These are phyloP conservation scores for Prionailurus viverrinus DNA, from an alignment of 2,113 vertebrate genomes.

Conservation along the genomic window DNA sequence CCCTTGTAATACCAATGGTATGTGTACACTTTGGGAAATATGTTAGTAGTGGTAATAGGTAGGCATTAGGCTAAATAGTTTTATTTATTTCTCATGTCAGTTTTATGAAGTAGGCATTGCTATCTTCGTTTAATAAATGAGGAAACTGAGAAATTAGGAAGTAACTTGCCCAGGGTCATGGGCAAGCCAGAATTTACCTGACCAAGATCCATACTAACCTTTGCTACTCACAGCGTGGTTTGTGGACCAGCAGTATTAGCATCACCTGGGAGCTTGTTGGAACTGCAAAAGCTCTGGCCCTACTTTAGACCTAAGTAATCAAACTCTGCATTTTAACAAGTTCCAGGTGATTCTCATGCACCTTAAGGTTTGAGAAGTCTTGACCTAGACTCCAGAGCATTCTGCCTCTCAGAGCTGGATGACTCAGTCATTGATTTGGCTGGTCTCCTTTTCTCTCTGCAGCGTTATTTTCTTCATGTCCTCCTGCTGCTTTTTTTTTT, in stretches of 20 bases:
- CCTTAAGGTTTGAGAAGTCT: background rate
- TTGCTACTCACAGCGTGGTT: background rate
- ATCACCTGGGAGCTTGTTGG: background rate
- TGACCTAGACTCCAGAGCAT: background rate
- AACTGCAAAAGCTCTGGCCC: background rate
- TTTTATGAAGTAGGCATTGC: background rate
- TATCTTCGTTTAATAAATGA: background rate
- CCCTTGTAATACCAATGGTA: background rate
- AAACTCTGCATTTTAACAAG: constrained; percentile 38
- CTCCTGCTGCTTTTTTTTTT: background rate
- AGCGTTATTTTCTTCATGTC: background rate
- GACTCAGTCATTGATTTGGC: background rate
- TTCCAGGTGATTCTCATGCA: background rate
- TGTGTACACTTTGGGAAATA: background rate
- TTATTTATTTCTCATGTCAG: constrained; percentile 28
- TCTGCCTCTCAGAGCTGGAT: background rate
- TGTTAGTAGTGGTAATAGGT: background rate
- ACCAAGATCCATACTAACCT: background rate
- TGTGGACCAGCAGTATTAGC: background rate
- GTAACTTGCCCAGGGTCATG: background rate
- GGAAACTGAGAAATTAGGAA: constrained; percentile 2
- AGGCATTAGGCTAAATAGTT: background rate
- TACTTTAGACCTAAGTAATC: background rate
- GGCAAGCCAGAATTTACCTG: background rate
- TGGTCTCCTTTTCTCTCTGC: background rate